Base-by-base conservation (phyloP, 2,797 vertebrate genomes). In the Fundulus diaphanus region DNA sequence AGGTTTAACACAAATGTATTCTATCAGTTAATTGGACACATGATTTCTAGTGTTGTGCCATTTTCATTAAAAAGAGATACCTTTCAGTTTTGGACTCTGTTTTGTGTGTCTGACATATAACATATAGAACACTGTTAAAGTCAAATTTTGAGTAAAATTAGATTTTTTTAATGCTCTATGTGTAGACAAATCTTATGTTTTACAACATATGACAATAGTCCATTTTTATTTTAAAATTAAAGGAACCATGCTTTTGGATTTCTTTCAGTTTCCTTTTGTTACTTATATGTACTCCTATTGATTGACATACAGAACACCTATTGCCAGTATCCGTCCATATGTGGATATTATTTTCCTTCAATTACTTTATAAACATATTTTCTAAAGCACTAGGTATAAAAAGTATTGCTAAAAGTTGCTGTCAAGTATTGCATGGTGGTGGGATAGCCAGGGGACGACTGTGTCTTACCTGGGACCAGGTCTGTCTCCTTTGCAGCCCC, bases 401-500 rank as follows among this genome's bases (percentile, higher is more conserved):
- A n/a, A 56, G 74, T 76, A 24, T 74, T 54, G 51, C 61, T 84
- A n/a, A 79, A 76, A 16, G 59, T 61, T 66, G 65, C 27, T 72
- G 57, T 72, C 67, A 72, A 66, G 72, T 24, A 0, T 65, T 73
- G 51, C 3, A 4, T 76, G 67, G 73, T 69, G 27, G 71, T 70
- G 48, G 61, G 74, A 84, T 72, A 76, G 56, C 78, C 80, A 66
- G 73, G 68, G 78, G 88, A 84, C 81, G 80, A 80, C 76, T 79
- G 88, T 87, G 57, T 78, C 70, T 46, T 92, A 93, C 92, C 91
- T 91, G 88, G 78, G 84, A 88, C 80, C 86, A 84, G 87, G 87
- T 87, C 83, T 81, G 88, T 80, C 74, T 87, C 82, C 86, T 90
- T 83, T 80, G 76, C 90, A 86, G 89, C 93, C 94, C 95, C 90